Evolutionary conservation across 2,888 invertebrate species (phyloP).

Genomic region (Oithona nana): DNA sequence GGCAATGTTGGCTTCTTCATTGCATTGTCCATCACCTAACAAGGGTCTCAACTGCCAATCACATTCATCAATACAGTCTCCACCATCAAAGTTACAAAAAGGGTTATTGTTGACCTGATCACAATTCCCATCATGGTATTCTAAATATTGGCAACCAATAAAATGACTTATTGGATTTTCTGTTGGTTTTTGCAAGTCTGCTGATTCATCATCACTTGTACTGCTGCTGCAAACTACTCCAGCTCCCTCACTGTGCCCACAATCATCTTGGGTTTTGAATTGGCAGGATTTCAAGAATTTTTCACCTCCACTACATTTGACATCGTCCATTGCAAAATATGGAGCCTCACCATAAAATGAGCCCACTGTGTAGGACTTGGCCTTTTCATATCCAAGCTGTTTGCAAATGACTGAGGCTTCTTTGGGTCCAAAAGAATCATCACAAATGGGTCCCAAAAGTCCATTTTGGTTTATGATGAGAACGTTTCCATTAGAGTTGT

Average conservation of each 20-base stretch:
- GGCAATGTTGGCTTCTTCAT: too few species aligned
- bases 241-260: background rate
- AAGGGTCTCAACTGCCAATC: too few species aligned
- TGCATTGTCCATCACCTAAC: too few species aligned
- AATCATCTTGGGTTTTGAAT: background rate
- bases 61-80: too few species aligned
- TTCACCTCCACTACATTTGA: background rate
- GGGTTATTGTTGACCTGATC: too few species aligned
- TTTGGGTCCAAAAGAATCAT: background rate
- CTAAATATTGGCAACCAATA: too few species aligned
- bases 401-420: background rate
- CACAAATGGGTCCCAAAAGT: background rate
- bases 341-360: background rate
- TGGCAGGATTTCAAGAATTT: background rate
- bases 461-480: background rate
- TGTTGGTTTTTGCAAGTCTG: too few species aligned
- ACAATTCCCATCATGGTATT: too few species aligned
- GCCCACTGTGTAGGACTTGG: background rate
- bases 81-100: too few species aligned
- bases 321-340: background rate
- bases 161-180: too few species aligned
- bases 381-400: background rate
- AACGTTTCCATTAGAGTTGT: background rate
- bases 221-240: background rate
- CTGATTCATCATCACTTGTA: too few species aligned